Evolutionary conservation across 2,888 invertebrate genomes (phyloP).

Genomic region (Eilema griseolum): DNA sequence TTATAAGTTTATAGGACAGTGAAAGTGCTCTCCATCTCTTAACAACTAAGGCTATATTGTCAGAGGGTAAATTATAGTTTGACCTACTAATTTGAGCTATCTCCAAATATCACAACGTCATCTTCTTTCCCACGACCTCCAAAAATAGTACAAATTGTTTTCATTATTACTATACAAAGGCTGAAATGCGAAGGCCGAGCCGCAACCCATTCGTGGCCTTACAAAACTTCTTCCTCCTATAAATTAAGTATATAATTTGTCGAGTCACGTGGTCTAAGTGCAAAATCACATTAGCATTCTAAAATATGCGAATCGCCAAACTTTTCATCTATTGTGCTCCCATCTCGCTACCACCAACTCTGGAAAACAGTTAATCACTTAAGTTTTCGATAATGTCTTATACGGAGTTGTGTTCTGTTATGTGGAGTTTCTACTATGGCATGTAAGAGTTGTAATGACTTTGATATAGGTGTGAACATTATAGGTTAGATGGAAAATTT

Average conservation of each 20-base stretch:
- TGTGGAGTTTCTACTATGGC: slow-evolving; percentile 30
- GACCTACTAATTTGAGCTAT: background rate
- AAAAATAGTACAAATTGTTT: slow-evolving; percentile 1
- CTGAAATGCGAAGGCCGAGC: slow-evolving; percentile 5
- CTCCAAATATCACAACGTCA: background rate
- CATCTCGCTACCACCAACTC: slow-evolving; percentile 51
- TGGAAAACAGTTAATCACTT: slow-evolving; percentile 77
- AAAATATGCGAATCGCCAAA: slow-evolving; percentile 72
- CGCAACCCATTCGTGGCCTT: background rate
- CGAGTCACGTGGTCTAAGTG: slow-evolving; percentile 52
- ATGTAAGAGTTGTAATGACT: slow-evolving; percentile 44
- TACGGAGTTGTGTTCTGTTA: slow-evolving; percentile 43
- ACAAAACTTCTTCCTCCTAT: slow-evolving; percentile 37
- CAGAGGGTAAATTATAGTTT: background rate
- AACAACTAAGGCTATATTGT: background rate
- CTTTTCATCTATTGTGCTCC: slow-evolving; percentile 68
- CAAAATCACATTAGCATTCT: slow-evolving; percentile 67
- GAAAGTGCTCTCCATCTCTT: background rate
- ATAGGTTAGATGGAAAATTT: slow-evolving; percentile 17
- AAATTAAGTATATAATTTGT: slow-evolving; percentile 41
- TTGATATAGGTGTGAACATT: slow-evolving; percentile 34
- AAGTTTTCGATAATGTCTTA: slow-evolving; percentile 76
- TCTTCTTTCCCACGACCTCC: background rate
- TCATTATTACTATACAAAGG: background rate
- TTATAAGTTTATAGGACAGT: background rate